Conservation (phyloP, 2,888 invertebrate genomes). For the Lutraria lutraria region DNA sequence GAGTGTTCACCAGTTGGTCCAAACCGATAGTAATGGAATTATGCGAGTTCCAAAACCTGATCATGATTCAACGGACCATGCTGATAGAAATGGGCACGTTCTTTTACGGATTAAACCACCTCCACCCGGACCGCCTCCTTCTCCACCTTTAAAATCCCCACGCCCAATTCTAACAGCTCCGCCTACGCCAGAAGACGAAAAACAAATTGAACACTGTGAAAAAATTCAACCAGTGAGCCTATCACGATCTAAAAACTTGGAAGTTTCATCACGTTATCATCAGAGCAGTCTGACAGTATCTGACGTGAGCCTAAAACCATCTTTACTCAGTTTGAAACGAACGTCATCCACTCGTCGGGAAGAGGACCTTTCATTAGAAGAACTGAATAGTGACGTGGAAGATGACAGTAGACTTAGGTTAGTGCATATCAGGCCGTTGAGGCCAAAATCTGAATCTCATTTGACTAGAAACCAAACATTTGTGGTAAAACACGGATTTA, state of each 20-base stretch:
- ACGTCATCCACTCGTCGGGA: conserved; percentile 7
- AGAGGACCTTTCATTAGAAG: conserved; percentile 54
- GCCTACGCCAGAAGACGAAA: conserved; percentile 29
- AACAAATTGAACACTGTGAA: conserved; percentile 45
- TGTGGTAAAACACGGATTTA: conserved; percentile 49
- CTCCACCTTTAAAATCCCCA: conserved; percentile 30
- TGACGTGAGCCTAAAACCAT: conserved; percentile 46
- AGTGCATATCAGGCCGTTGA: conserved; percentile 48
- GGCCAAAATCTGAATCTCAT: conserved; percentile 63
- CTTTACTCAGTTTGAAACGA: neutral
- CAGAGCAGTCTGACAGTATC: neutral
- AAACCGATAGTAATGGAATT: conserved; percentile 37
- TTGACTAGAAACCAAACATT: conserved; percentile 63
- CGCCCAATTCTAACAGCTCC: conserved; percentile 32
- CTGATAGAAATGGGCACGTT: neutral
- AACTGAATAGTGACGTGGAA: conserved; percentile 60
- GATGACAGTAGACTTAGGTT: conserved; percentile 59
- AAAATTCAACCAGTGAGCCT: conserved; percentile 49
- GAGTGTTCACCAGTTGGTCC: conserved; percentile 29
- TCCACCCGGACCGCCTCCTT: conserved; percentile 30
- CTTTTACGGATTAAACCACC: conserved; percentile 10
- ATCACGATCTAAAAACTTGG: conserved; percentile 30
- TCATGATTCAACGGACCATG: neutral
- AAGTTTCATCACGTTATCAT: neutral
- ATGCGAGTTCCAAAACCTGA: conserved; percentile 34